phyloP scores from a whole-genome alignment of 2,113 vertebrate genomes.

The Myiozetetes cayanensis region DNA sequence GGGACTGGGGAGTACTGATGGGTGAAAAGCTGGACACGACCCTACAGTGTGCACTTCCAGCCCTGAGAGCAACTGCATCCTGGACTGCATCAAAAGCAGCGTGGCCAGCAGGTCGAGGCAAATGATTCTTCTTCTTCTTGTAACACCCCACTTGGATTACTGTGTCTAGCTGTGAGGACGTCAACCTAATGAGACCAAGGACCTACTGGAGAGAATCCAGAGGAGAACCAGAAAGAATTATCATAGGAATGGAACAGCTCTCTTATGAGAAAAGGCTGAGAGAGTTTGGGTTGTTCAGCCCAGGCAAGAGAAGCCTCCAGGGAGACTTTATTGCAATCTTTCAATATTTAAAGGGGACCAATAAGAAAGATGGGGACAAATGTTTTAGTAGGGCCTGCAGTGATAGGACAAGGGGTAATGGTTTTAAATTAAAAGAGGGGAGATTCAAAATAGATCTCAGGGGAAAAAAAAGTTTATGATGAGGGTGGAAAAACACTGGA shows the following conservation, averaged over 20 bases:
- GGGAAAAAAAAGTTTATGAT: background rate
- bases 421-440: background rate
- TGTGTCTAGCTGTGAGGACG: fast-evolving
- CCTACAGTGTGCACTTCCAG: fast-evolving
- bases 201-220: background rate
- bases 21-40: background rate
- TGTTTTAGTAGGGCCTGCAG: background rate
- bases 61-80: fast-evolving
- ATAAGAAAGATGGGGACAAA: background rate
- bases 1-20: background rate
- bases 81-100: background rate
- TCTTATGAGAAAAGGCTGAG: background rate
- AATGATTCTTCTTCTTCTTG: background rate
- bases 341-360: background rate
- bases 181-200: background rate
- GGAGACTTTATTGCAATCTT: background rate
- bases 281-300: background rate
- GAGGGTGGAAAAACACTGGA: background rate
- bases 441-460: background rate
- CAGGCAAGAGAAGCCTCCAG: background rate
- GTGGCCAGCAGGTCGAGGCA: fast-evolving
- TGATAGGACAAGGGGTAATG: too few species aligned
- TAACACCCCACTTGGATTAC: background rate
- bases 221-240: background rate
- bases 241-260: background rate